These are phyloP conservation scores for Ctenopoma multispine DNA, from an alignment of 2,797 vertebrate species.

Conservation along the genomic window DNA sequence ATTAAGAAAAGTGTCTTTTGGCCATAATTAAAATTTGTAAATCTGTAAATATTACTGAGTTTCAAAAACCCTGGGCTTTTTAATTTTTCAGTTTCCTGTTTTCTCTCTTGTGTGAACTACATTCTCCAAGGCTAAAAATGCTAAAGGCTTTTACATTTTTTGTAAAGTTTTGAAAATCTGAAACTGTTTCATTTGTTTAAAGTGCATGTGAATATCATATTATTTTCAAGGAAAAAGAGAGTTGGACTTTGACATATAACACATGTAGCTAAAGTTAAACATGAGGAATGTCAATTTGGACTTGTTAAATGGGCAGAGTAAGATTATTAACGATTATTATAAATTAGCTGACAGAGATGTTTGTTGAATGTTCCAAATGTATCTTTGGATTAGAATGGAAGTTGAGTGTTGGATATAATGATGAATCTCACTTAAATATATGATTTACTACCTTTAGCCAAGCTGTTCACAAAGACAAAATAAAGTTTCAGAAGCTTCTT, in stretches of 20 bases:
- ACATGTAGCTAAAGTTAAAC: neutral
- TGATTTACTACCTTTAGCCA: neutral
- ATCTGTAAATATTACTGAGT: neutral
- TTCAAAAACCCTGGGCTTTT: neutral
- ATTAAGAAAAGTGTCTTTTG: neutral
- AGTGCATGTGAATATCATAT: neutral
- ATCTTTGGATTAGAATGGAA: neutral
- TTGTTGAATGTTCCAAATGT: conserved; percentile 9
- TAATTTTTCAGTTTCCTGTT: neutral
- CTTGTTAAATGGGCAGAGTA: conserved; percentile 1
- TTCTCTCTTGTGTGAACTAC: neutral
- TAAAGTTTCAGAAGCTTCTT: conserved; percentile 39
- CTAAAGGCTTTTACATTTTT: neutral
- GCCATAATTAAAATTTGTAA: neutral
- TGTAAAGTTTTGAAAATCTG: conserved; percentile 1
- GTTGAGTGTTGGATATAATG: neutral
- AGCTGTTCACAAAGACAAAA: conserved; percentile 19
- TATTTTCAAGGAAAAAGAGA: neutral
- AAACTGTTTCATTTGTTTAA: neutral
- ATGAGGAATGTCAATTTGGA: neutral
- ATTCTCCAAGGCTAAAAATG: neutral
- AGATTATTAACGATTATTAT: neutral
- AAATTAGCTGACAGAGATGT: conserved; percentile 13
- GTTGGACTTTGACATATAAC: neutral
- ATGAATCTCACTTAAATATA: neutral